A percentile compares a stretch with the other conserved stretches of the same genome.
Conservation (phyloP, 2,888 invertebrate genomes). For the Stenolophus ochropezus region DNA sequence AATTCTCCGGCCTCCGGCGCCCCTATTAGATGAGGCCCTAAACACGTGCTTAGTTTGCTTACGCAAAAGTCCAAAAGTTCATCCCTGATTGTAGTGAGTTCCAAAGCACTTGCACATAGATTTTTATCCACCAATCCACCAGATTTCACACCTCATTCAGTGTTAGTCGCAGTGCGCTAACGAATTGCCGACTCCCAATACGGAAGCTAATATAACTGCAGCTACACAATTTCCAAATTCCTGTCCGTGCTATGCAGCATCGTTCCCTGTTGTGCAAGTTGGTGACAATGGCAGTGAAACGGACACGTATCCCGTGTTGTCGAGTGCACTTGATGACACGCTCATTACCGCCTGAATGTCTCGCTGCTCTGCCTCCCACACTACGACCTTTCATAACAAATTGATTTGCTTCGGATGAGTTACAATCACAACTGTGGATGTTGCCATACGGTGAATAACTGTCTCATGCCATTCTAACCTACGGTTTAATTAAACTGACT, state of each 20-base stretch:
- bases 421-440: not conserved
- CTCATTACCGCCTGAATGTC: conserved; percentile 34
- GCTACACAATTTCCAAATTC: not conserved
- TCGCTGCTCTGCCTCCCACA: conserved; percentile 18
- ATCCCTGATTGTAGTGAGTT: too few relatives aligned
- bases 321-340: conserved; percentile 39
- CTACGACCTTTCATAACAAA: conserved; percentile 46
- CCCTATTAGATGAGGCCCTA: too few relatives aligned
- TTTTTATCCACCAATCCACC: too few relatives aligned
- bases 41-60: too few relatives aligned
- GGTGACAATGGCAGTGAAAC: not conserved
- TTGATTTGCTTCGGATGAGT: conserved; percentile 35
- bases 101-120: too few relatives aligned
- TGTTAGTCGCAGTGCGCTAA: too few relatives aligned
- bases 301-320: not conserved
- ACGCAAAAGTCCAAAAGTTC: too few relatives aligned
- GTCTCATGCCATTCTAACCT: not conserved
- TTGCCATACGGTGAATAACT: not conserved
- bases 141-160: too few relatives aligned
- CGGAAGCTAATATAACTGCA: too few relatives aligned
- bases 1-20: too few relatives aligned
- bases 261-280: not conserved
- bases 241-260: not conserved
- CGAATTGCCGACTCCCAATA: too few relatives aligned
- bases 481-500: not conserved